A percentile compares a stretch with the other conserved stretches of the same genome.
Conservation (phyloP, 2,888 invertebrate genomes). For the Eupithecia subfuscata region DNA sequence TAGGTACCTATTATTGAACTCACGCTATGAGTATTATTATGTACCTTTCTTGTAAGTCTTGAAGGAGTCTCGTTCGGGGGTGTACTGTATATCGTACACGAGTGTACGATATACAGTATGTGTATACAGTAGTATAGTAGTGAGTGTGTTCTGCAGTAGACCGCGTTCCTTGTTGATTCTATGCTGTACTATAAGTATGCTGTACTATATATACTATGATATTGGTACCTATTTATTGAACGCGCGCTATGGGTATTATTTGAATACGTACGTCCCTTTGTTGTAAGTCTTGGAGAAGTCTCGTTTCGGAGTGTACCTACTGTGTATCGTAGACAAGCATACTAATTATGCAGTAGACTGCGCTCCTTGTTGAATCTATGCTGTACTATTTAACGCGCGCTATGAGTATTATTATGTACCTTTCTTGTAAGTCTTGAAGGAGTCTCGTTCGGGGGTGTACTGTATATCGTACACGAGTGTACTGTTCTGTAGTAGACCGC, state of each 20-base stretch:
- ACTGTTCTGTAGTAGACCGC: conserved; percentile 91
- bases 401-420: conserved; percentile 76
- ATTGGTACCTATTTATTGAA: too few relatives aligned
- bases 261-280: conserved; percentile 85
- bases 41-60: conserved; percentile 95
- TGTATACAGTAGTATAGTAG: too few relatives aligned
- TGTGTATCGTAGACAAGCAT: conserved; percentile 65
- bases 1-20: background rate
- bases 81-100: conserved; percentile 96
- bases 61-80: conserved; percentile 95
- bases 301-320: conserved; percentile 87
- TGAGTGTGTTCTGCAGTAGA: conserved; percentile 92
- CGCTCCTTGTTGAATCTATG: conserved; percentile 80
- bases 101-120: too few relatives aligned
- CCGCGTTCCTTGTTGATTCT: conserved; percentile 94
- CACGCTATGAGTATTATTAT: background rate
- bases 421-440: conserved; percentile 95
- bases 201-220: too few relatives aligned
- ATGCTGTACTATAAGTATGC: conserved; percentile 46
- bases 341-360: background rate
- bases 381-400: background rate
- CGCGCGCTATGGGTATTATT: background rate
- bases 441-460: conserved; percentile 94
- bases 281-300: conserved; percentile 96
- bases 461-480: conserved; percentile 97